Evolutionary conservation across 2,888 invertebrate genomes (phyloP).

Genomic region (Catocala fraxini): DNA sequence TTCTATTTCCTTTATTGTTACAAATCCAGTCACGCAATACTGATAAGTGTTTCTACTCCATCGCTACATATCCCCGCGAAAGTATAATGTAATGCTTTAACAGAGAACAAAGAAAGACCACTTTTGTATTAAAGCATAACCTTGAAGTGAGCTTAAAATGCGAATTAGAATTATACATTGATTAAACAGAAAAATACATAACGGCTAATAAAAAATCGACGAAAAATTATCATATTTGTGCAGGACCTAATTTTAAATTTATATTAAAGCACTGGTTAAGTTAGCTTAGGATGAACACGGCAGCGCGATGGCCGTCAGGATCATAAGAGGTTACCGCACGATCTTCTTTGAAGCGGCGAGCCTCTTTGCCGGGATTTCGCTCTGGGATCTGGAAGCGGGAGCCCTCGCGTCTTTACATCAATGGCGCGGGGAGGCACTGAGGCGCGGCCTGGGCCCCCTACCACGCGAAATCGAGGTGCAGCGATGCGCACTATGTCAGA

Average conservation of each 20-base stretch:
- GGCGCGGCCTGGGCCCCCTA: too few species aligned
- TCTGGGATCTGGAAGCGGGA: too few species aligned
- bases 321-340: too few species aligned
- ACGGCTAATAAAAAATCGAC: constrained; percentile 30
- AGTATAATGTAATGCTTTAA: neutral
- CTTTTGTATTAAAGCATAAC: neutral
- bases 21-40: constrained; percentile 12
- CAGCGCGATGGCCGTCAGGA: too few species aligned
- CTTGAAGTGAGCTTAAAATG: neutral
- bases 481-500: too few species aligned
- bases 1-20: constrained; percentile 12
- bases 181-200: constrained; percentile 33
- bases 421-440: too few species aligned
- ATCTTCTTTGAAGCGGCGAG: too few species aligned
- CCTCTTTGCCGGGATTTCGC: too few species aligned
- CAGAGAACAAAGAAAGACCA: neutral
- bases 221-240: constrained; percentile 42
- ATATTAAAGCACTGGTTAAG: constrained; percentile 61
- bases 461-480: too few species aligned
- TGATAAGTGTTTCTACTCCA: constrained; percentile 6
- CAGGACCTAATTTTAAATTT: constrained; percentile 57
- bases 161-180: constrained; percentile 22
- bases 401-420: too few species aligned
- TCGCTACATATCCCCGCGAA: constrained; percentile 1
- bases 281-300: constrained; percentile 47